phyloP scores from a whole-genome alignment of 2,888 invertebrate genomes.

The Atethmia centrago region DNA sequence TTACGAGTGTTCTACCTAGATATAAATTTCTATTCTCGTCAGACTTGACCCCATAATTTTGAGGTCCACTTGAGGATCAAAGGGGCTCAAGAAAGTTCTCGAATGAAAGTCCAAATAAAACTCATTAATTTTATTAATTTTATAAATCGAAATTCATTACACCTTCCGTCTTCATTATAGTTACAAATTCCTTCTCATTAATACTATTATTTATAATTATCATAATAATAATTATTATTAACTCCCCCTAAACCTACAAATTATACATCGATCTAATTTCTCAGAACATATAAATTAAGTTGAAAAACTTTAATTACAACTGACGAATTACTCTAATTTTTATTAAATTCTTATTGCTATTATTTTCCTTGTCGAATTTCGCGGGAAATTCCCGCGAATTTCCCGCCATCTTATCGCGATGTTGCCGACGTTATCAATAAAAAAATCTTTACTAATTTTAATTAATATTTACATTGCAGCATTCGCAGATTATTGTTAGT shows the following conservation, averaged over 20 bases:
- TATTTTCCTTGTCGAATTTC: constrained; percentile 51
- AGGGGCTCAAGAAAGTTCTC: constrained; percentile 49
- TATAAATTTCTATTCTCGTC: constrained; percentile 53
- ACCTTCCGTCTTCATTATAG: constrained; percentile 85
- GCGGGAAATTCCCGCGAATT: no score
- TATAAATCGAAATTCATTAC: constrained; percentile 90
- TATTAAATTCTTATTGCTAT: constrained; percentile 84
- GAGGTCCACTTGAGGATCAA: constrained; percentile 62
- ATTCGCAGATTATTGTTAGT: constrained; percentile 43
- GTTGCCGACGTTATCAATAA: constrained; percentile 68
- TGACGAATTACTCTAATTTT: constrained; percentile 74
- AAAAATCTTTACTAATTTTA: constrained; percentile 61
- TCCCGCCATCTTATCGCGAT: constrained; percentile 69
- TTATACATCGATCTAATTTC: constrained; percentile 85
- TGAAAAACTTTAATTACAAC: constrained; percentile 82
- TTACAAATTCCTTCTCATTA: constrained; percentile 90
- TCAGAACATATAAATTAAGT: constrained; percentile 85
- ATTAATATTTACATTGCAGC: constrained; percentile 74
- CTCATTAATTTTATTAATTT: constrained; percentile 90
- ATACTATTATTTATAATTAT: constrained; percentile 84
- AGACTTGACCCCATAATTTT: constrained; percentile 56
- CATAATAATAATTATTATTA: constrained; percentile 76
- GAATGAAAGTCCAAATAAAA: constrained; percentile 81
- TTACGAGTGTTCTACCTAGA: constrained; percentile 59
- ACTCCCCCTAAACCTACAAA: constrained; percentile 85